Percentiles rank a stretch among this genome's conserved stretches.
Evolutionary conservation across 2,797 vertebrate genomes (phyloP).

Genomic region (Gobio occitaniae): DNA sequence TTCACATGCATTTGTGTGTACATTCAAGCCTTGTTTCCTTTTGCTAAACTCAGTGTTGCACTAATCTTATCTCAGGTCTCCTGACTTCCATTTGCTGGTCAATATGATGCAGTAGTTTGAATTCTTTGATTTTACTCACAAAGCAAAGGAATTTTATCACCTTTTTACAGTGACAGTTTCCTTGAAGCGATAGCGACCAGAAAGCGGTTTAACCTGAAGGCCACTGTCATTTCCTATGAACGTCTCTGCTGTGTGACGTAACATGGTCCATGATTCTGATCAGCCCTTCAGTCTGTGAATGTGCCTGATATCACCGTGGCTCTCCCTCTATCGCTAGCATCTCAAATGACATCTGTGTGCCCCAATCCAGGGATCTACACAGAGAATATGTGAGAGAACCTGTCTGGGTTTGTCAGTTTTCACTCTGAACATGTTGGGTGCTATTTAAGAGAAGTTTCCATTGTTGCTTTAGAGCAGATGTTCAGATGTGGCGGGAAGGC

Average conservation of each 20-base stretch:
- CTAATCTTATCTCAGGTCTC: constrained; percentile 28
- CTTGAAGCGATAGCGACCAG: background rate
- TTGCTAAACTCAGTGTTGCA: background rate
- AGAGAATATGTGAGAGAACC: background rate
- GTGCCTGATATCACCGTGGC: background rate
- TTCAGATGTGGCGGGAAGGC: background rate
- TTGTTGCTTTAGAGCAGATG: constrained; percentile 1
- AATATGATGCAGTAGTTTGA: constrained; percentile 1
- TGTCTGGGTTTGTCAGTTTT: constrained; percentile 1
- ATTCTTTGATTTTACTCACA: constrained; percentile 14
- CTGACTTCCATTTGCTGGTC: constrained; percentile 17
- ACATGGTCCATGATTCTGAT: constrained; percentile 18
- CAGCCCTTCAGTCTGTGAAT: background rate
- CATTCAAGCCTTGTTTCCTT: background rate
- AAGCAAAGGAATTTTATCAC: constrained; percentile 38
- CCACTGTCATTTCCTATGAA: background rate
- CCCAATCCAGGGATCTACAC: constrained; percentile 15
- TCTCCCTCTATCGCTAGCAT: constrained; percentile 10
- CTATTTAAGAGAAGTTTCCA: background rate
- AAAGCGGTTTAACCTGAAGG: constrained; percentile 51
- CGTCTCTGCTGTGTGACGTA: background rate
- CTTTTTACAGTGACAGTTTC: constrained; percentile 25
- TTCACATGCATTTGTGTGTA: background rate
- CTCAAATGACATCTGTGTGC: constrained; percentile 16
- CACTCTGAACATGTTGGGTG: background rate